Conservation (phyloP, 2,797 vertebrate genomes). For the Acipenser ruthenus region DNA sequence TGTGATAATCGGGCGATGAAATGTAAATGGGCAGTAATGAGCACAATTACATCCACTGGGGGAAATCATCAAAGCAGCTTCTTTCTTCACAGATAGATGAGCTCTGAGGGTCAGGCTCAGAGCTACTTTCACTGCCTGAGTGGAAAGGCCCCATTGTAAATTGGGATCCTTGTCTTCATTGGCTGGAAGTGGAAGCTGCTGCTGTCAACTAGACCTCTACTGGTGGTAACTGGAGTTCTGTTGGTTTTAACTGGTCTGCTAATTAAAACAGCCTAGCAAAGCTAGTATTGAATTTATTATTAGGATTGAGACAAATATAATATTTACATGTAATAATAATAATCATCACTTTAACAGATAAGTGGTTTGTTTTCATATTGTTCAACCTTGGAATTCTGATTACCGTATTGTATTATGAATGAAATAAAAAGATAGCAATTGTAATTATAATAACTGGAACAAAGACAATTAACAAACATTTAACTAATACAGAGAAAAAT, state of each 20-base stretch:
- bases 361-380: too few relatives aligned
- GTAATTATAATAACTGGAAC: slow-evolving; percentile 36
- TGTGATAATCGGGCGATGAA: slow-evolving; percentile 82
- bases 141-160: slow-evolving; percentile 22
- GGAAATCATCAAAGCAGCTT: slow-evolving; percentile 56
- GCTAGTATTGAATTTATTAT: slow-evolving; percentile 54
- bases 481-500: slow-evolving; percentile 52
- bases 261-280: slow-evolving; percentile 56
- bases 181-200: slow-evolving; percentile 25
- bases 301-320: slow-evolving; percentile 14
- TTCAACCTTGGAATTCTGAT: too few relatives aligned
- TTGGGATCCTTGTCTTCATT: slow-evolving; percentile 26
- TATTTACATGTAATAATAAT: too few relatives aligned
- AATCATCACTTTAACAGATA: too few relatives aligned
- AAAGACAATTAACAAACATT: slow-evolving; percentile 66
- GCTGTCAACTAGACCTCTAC: slow-evolving; percentile 8
- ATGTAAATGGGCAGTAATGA: slow-evolving; percentile 91
- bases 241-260: slow-evolving; percentile 50
- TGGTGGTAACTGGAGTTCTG: slow-evolving; percentile 28
- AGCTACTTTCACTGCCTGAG: slow-evolving; percentile 42
- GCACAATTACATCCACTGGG: slow-evolving; percentile 76
- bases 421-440: too few relatives aligned
- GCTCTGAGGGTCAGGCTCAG: slow-evolving; percentile 40
- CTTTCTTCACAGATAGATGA: slow-evolving; percentile 62
- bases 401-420: too few relatives aligned